Evolutionary conservation across 1,140 invertebrate species (phyloP), one percentile per base, ranked within the genome.

Genomic region (Brachionus calyciflorus): DNA sequence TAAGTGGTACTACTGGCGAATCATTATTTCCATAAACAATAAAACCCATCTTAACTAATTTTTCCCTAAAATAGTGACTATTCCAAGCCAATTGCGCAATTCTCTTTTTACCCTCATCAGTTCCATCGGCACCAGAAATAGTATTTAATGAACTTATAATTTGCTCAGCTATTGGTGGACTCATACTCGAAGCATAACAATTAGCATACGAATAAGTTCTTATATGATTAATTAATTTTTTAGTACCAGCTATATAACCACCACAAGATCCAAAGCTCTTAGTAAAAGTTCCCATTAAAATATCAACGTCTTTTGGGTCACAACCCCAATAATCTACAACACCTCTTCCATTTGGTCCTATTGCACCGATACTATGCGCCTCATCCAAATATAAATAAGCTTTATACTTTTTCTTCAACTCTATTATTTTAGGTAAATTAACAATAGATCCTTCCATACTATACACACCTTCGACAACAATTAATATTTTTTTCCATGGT

Each of bases 361-460:
- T 88, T 0, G 96, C 94, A 46, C 96, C 96, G 73, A 96, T 91
- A 81, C 93, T 95, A 85, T 99, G 96, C 6, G 96, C 96, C 85
- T 97, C 94, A 82, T 96, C 94, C 78, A 97, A 83, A 84, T 95
- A 97, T 30, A 97, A 82, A 83, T 96, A 96, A 4, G 91, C 91
- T 86, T 85, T 86, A 84, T 98, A 97, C 82, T 93, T 96, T 82
- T 93, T 93, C 85, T 99, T 99, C 14, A 99, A 85, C 14, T 87
- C 89, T 77, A 99, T 87, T 49, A 99, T 88, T 81, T 93, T 91
- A 3, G 92, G 93, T 78, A 99, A 88, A 79, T 92, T 89, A 65
- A 91, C 91, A 76, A 99, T 91, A 0, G 93, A 93, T 0, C 96
- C 96, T 87, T 99, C 96, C 96, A 99, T 99, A 80, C 93, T 97